Evolutionary conservation across 2,888 invertebrate species (phyloP), one percentile per base, ranked within the genome.

Genomic region (Coleophora flavipennella): DNA sequence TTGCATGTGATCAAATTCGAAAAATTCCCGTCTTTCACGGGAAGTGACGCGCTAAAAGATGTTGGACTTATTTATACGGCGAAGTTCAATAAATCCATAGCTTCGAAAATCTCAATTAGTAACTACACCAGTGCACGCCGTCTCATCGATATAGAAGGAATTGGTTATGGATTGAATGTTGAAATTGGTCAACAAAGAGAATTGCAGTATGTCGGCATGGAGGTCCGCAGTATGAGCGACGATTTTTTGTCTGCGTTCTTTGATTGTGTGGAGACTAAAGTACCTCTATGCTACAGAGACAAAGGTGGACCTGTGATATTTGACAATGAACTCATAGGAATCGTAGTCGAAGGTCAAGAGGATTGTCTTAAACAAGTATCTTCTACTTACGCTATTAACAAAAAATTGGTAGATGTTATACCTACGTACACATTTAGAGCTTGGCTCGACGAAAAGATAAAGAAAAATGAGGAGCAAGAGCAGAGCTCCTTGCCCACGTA

Each of bases 221-320:
- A 83, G 52, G 59, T 59, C 41, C 57, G 75, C 28, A 45, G 51
- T 13, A 50, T 43, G 2, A 55, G 50, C 20, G 36, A 39, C 37
- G 59, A 66, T 13, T 28, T 45, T 37, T 39, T 70, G 12, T 55
- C 42, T 45, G 68, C 59, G 9, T 78, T 60, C 48, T 62, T 81
- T 49, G 83, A 81, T 45, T 84, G 83, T 42, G 57, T 81, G 14
- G 78, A 81, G 38, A 76, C 79, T 1, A 81, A 77, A 53, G 57
- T 73, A n/a, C 41, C 48, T 1, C 74, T 74, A 1, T 84, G 83
- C 55, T 84, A 75, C 46, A 77, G 59, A 59, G 83, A 84, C 40
- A 56, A 58, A 9, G 83, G 83, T 33, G 80, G 81, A 1, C 80
- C 83, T 8, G 66, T 60, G 8, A 55, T 83, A 44, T 64, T 62